A percentile compares a stretch with the other conserved stretches of the same genome.
phyloP scores from a whole-genome alignment of 1,140 invertebrate species.

The Ganaspis sp. region DNA sequence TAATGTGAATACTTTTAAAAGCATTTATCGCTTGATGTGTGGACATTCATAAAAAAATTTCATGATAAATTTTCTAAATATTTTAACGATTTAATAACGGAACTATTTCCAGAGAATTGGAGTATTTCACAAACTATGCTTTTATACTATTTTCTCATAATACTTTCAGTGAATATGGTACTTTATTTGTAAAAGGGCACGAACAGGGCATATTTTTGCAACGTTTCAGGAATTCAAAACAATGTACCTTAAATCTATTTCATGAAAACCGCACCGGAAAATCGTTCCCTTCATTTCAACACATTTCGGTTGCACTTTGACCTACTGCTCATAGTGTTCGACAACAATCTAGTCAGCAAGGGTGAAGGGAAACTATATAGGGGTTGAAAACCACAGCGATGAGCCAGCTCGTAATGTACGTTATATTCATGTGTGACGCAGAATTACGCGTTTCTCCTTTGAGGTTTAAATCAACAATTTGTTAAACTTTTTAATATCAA shows the following conservation, averaged over 20 bases:
- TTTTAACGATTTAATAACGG: too few relatives aligned
- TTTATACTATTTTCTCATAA: too few relatives aligned
- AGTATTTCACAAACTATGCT: too few relatives aligned
- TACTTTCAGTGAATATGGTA: background rate
- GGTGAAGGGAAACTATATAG: background rate
- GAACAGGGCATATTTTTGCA: background rate
- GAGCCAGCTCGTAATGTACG: conserved; percentile 52
- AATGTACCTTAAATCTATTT: background rate
- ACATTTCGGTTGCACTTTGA: conserved; percentile 22
- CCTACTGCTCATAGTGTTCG: conserved; percentile 39
- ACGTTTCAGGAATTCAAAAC: background rate
- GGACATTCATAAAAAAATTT: too few relatives aligned
- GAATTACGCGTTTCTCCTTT: conserved; percentile 53
- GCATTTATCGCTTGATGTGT: too few relatives aligned
- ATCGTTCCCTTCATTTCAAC: conserved; percentile 37
- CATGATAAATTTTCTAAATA: background rate
- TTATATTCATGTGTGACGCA: conserved; percentile 54
- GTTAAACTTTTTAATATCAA: conserved; percentile 49
- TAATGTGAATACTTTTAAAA: too few relatives aligned
- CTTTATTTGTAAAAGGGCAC: background rate
- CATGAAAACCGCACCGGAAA: background rate
- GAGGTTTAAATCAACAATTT: conserved; percentile 51
- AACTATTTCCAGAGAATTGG: too few relatives aligned
- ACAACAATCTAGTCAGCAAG: conserved; percentile 51
- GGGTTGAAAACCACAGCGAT: conserved; percentile 54